These are phyloP conservation scores for Neomorphus geoffroyi DNA, from an alignment of 2,797 vertebrate genomes.

Conservation along the genomic window DNA sequence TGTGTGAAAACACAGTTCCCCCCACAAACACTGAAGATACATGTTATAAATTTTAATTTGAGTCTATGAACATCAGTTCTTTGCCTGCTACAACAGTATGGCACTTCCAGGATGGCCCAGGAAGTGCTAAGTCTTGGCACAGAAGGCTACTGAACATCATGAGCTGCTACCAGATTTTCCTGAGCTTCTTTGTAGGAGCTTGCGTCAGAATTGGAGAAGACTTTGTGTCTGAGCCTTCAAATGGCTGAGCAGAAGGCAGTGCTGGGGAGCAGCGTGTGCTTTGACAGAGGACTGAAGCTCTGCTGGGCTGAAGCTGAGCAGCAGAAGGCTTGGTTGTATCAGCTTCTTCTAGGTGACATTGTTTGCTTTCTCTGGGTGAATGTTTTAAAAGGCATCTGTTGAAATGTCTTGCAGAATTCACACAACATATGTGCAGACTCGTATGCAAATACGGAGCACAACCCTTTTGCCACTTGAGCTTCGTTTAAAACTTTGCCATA, in stretches of 20 bases:
- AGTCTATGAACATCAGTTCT: not conserved
- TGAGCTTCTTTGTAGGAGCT: not conserved
- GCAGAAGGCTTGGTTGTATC: constrained; percentile 45
- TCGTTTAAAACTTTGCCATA: constrained; percentile 25
- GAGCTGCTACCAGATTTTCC: not conserved
- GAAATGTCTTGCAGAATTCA: constrained; percentile 49
- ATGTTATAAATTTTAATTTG: not conserved
- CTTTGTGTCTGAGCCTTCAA: not conserved
- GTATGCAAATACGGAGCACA: constrained; percentile 21
- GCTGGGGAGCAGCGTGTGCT: not conserved
- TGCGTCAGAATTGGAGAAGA: fast-evolving
- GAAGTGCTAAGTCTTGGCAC: not conserved
- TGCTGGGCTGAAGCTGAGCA: constrained; percentile 55
- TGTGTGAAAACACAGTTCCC: not conserved
- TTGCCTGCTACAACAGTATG: not conserved
- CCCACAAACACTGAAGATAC: not conserved
- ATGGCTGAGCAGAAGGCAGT: constrained; percentile 11
- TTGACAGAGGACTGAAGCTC: not conserved
- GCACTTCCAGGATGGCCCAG: not conserved
- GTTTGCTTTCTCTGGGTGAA: constrained; percentile 57
- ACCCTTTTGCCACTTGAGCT: constrained; percentile 33
- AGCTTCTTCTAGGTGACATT: constrained; percentile 50
- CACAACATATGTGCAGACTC: constrained; percentile 58
- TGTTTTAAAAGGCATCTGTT: constrained; percentile 56
- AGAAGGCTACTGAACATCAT: not conserved